Base-by-base conservation (phyloP, 2,888 invertebrate genomes). In the Ichneumoninae sp. region DNA sequence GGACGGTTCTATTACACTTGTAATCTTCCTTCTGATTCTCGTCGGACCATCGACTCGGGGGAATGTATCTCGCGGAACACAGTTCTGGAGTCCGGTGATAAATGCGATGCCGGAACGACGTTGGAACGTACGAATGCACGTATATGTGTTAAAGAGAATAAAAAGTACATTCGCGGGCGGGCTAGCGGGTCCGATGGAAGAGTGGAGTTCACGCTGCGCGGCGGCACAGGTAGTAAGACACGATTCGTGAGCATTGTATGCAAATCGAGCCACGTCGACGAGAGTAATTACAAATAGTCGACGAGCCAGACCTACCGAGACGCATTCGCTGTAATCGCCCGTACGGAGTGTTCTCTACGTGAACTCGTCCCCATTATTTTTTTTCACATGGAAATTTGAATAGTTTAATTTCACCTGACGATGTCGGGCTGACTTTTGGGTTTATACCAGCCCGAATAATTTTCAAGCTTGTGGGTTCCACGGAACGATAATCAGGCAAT, bases 271-370 rank as follows among this genome's bases (percentile, higher is more conserved):
- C 63, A 80, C 75, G 85, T 80, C 82, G 73, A 82, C 75, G 85
- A 74, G 83, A 81, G 88, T 89, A 90, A 91, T 91, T 89, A 90
- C 89, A 90, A 90, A 91, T 89, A 90, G 88, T 85, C 86, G 88
- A 89, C 87, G 84, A 82, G 52, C 68, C 44, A 74, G 83, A 86
- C 83, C 83, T 66, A 86, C 82, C 79, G 79, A 71, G 85, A 82
- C 40, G 82, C 68, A 52, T 68, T 75, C 50, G 76, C 52, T 73
- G 33, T 63, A 44, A 74, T 63, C 68, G 63, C 57, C 30, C 13
- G 19, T 10, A 6, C 40, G 13, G 66, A 47, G 4, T n/a, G 22
- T 19, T 40, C 10, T 44, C 30, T 47, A 57, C 65, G 40, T 57
- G 36, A 54, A 73, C 65, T 50, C 47, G n/a, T 16, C 47, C 30